A percentile compares a stretch with the other conserved stretches of the same genome.
Evolutionary conservation across 2,888 invertebrate species (phyloP).

Genomic region (Phlogophora meticulosa): DNA sequence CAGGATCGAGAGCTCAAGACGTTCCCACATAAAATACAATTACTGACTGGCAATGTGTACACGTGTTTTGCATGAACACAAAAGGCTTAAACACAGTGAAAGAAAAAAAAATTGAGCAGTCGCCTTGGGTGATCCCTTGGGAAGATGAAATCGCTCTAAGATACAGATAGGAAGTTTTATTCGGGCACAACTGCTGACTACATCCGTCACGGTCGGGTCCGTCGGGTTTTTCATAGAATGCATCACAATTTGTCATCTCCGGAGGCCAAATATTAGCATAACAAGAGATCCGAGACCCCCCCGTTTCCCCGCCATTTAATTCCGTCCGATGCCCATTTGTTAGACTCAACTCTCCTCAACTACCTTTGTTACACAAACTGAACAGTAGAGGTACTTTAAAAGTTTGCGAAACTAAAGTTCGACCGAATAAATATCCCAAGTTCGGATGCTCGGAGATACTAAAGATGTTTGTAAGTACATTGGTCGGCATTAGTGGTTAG

Average conservation of each 20-base stretch:
- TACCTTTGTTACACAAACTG: conserved; percentile 78
- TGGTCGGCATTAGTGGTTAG: conserved; percentile 68
- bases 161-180: conserved; percentile 62
- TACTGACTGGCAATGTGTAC: conserved; percentile 43
- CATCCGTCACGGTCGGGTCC: conserved; percentile 53
- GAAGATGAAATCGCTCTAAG: conserved; percentile 38
- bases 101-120: conserved; percentile 21
- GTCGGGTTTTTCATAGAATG: conserved; percentile 65
- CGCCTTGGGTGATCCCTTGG: conserved; percentile 27
- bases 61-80: conserved; percentile 60
- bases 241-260: conserved; percentile 78
- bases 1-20: conserved; percentile 49
- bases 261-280: conserved; percentile 76
- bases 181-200: conserved; percentile 37
- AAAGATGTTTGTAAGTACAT: conserved; percentile 71
- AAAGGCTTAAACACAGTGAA: conserved; percentile 45
- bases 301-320: conserved; percentile 76
- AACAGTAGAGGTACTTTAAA: conserved; percentile 75
- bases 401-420: conserved; percentile 73
- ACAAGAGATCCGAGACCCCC: conserved; percentile 73
- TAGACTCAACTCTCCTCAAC: conserved; percentile 71
- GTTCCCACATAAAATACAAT: conserved; percentile 55
- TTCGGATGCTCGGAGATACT: conserved; percentile 70
- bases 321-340: conserved; percentile 73
- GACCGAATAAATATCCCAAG: conserved; percentile 74